Evolutionary conservation across 2,797 vertebrate species (phyloP), one percentile per base, ranked within the genome.

Genomic region (Urocyon cinereoargenteus): DNA sequence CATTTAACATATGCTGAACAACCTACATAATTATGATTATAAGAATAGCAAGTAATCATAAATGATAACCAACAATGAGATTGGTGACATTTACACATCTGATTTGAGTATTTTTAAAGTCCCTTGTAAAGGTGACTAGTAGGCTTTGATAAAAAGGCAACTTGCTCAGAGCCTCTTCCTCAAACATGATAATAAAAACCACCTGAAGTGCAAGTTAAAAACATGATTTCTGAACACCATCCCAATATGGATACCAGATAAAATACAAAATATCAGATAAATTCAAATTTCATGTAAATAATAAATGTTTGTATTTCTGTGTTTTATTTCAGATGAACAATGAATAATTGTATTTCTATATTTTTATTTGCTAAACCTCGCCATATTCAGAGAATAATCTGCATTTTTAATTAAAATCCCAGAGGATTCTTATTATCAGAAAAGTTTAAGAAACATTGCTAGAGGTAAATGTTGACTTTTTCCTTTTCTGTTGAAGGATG

Each of bases 211-310:
- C 18, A 68, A n/a, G 5, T 77, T 81, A 62, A 87, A 92, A 85
- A 34, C 40, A 66, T 34, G 3, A 45, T 72, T 97, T 49, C 26
- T 94, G 31, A 81, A 62, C 1, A 93, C 92, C 26, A 81, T 11
- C 9, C 16, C 9, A 34, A 26, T 75, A 68, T 3, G 14, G 19
- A 59, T 68, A 26, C 24, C 82, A 96, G 68, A 66, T 16, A 93
- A 94, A 95, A 95, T 95, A 51, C 0, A 91, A 11, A 26, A 22
- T 81, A 73, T 10, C 7, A 53, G 28, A 51, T 86, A 84, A 61
- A 94, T 49, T 81, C 72, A 19, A 95, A 90, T 95, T 90, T 87
- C 19, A 82, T 10, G 68, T 75, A 87, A 49, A 68, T 24, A 78
- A 87, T 15, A 61, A 78, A 64, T 82, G 86, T 57, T 73, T 36